Conservation (phyloP, 1,140 invertebrate species). For the Temnothorax longispinosus region DNA sequence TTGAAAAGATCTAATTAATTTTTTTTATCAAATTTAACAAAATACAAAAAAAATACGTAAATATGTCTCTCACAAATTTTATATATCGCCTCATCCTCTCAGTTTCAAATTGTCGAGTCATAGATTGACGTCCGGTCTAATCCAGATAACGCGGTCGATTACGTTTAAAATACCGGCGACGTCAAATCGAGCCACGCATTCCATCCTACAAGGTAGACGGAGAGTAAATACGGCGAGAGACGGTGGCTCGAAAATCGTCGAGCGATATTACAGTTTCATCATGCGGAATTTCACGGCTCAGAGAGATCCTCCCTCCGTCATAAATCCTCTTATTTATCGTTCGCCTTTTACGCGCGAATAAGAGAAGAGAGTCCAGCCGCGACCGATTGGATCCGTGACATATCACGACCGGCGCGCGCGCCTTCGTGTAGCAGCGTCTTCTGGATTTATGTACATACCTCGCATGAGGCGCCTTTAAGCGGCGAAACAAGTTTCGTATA, state of each 20-base stretch:
- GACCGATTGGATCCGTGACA: conserved; percentile 63
- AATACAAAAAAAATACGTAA: background rate
- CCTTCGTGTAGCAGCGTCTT: conserved; percentile 31
- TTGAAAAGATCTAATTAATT: conserved; percentile 9
- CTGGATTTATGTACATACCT: conserved; percentile 57
- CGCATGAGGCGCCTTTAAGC: conserved; percentile 14
- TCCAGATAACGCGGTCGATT: background rate
- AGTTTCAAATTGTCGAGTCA: background rate
- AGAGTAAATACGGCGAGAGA: conserved; percentile 13
- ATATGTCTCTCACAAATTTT: background rate
- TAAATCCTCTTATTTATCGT: conserved; percentile 51
- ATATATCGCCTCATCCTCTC: background rate
- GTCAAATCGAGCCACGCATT: background rate
- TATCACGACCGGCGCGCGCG: conserved; percentile 61
- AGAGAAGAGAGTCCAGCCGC: conserved; percentile 15
- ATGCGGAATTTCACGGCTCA: conserved; percentile 6
- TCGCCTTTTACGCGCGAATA: conserved; percentile 29
- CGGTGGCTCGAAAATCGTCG: background rate
- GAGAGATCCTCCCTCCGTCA: background rate
- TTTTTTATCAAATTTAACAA: background rate
- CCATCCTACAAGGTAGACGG: too few species aligned
- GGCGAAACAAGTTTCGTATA: conserved; percentile 51
- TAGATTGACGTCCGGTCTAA: background rate
- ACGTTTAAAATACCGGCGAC: background rate
- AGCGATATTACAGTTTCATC: conserved; percentile 42